phyloP scores from a whole-genome alignment of 2,888 invertebrate genomes.

The Bimastos eiseni region DNA sequence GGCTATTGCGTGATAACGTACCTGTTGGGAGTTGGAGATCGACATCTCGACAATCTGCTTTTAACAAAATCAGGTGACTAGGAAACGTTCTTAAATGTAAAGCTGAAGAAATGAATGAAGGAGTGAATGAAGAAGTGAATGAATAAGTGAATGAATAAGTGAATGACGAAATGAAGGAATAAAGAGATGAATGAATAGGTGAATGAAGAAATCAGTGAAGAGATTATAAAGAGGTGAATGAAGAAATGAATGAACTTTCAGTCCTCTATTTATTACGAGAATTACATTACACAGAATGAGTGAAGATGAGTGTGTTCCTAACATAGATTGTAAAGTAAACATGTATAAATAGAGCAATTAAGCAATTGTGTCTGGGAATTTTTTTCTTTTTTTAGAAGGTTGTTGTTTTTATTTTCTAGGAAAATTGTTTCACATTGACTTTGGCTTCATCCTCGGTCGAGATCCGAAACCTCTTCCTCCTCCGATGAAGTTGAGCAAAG shows the following conservation, averaged over 20 bases:
- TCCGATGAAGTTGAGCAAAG: constrained; percentile 94
- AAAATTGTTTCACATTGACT: constrained; percentile 66
- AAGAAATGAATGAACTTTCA: no score
- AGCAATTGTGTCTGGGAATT: background rate
- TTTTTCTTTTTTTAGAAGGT: background rate
- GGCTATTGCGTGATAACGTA: constrained; percentile 99
- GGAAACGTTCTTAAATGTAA: background rate
- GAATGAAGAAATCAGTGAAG: no score
- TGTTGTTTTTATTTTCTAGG: constrained; percentile 47
- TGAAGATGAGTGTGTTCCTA: no score
- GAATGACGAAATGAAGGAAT: no score
- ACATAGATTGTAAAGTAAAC: background rate
- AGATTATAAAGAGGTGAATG: no score
- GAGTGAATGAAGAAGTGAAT: background rate
- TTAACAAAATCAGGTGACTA: constrained; percentile 77
- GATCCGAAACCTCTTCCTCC: constrained; percentile 99
- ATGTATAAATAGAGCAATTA: no score
- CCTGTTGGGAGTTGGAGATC: constrained; percentile 92
- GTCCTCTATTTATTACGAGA: no score
- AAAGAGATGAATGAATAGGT: no score
- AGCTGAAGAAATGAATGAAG: no score
- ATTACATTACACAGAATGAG: no score
- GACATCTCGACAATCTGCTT: constrained; percentile 94
- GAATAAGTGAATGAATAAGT: no score
- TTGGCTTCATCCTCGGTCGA: constrained; percentile 93